These are phyloP conservation scores for Polylopha cassiicola DNA, from an alignment of 2,888 invertebrate genomes.

Conservation along the genomic window DNA sequence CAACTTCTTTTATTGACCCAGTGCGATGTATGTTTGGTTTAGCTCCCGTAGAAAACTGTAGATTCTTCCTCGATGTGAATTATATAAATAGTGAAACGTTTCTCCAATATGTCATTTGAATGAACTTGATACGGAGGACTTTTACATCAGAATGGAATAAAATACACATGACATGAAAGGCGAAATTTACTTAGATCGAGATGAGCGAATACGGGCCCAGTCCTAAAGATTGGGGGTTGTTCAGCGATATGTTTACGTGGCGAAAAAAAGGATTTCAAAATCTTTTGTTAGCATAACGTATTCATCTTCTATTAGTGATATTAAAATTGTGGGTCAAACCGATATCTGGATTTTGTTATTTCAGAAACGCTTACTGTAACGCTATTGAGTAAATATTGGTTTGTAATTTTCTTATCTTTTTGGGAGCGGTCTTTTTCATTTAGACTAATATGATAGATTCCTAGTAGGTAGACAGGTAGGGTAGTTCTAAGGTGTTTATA, in stretches of 20 bases:
- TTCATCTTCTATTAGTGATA: constrained; percentile 69
- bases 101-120: constrained; percentile 71
- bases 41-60: constrained; percentile 54
- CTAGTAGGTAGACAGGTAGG: no score
- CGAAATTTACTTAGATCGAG: constrained; percentile 59
- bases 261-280: constrained; percentile 51
- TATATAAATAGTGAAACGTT: constrained; percentile 61
- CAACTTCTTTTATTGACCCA: constrained; percentile 55
- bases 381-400: not conserved
- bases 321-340: constrained; percentile 51
- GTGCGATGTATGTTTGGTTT: constrained; percentile 55
- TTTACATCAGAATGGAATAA: constrained; percentile 66
- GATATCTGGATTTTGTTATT: constrained; percentile 19
- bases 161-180: constrained; percentile 72
- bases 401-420: constrained; percentile 37
- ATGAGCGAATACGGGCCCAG: constrained; percentile 50
- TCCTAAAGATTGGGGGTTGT: constrained; percentile 47
- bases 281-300: constrained; percentile 61
- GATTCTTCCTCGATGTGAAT: constrained; percentile 53
- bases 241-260: constrained; percentile 60
- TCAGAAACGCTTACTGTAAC: not conserved
- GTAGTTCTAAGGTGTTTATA: no score
- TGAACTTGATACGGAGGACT: constrained; percentile 60
- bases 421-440: no score
- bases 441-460: no score